Base-by-base conservation (phyloP, 2,113 vertebrate species). In the Holacanthus passer region DNA sequence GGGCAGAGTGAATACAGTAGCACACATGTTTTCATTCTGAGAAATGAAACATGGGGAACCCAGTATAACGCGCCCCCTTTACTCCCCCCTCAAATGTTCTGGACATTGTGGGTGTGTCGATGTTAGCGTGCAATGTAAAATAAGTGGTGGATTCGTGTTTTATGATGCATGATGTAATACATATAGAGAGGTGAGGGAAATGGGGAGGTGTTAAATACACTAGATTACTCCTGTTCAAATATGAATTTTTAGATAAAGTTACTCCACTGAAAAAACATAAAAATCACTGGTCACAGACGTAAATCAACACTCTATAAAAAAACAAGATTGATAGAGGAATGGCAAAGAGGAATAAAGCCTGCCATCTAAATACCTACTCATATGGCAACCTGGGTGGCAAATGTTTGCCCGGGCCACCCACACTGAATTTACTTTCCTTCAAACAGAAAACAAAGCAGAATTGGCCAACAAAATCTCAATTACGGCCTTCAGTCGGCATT, bases 381-480 rank as follows among this genome's bases (percentile, higher is more conserved):
- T 81, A 59, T 39, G 53, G 48, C 77, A 87, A 73, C 63, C 78
- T 86, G 80, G 85, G 82, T 87, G 79, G 81, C 41, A 79, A 91
- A 81, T 63, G 50, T 79, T 85, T 87, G 32, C 73, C 59, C 2
- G 52, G n/a, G 50, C 84, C 89, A 84, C 87, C 88, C 84, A 88
- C 88, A 35, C 50, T 69, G 69, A 68, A 31, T 83, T 87, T 60
- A 48, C 77, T 64, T 32, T 52, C 50, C 67, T n/a, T 41, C 16
- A 72, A 73, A 80, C 35, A 65, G 29, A 83, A 45, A 76, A 79
- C 70, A 69, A 79, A 82, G 53, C 50, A 71, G 52, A 85, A 81
- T 10, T 83, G 76, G 48, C 69, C 81, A 87, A 77, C 77, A 55
- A 53, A 83, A 56, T 82, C 55, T 79, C 69, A 58, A 60, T 76